Percentiles rank a stretch among this genome's conserved stretches.
phyloP scores from a whole-genome alignment of 1,140 invertebrate genomes.

The Leucophenga varia region DNA sequence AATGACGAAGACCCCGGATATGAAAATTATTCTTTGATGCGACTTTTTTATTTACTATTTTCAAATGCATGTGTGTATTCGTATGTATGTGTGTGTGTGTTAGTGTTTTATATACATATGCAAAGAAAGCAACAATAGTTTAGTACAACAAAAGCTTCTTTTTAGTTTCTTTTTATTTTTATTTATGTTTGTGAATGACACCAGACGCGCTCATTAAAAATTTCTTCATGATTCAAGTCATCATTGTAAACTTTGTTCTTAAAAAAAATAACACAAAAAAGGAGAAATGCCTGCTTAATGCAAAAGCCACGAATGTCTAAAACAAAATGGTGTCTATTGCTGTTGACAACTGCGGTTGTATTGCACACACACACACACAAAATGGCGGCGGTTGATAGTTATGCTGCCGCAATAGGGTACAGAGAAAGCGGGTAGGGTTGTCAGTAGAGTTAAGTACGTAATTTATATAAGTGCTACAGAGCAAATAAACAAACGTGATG shows the following conservation, averaged over 20 bases:
- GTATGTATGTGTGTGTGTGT: no score
- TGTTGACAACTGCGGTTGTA: slow-evolving; percentile 34
- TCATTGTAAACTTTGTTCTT: slow-evolving; percentile 21
- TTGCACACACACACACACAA: no score
- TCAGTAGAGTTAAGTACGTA: slow-evolving; percentile 39
- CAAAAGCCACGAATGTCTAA: neutral
- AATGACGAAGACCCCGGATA: slow-evolving; percentile 31
- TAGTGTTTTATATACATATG: no score
- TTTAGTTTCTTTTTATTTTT: slow-evolving; percentile 22
- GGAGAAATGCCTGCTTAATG: no score
- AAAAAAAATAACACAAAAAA: slow-evolving; percentile 4
- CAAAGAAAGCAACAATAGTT: slow-evolving; percentile 28
- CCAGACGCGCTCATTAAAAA: slow-evolving; percentile 50
- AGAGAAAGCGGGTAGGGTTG: slow-evolving; percentile 3
- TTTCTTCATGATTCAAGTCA: slow-evolving; percentile 27
- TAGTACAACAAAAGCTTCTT: slow-evolving; percentile 40
- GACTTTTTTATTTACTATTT: slow-evolving; percentile 8
- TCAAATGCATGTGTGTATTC: neutral
- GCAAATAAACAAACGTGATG: slow-evolving; percentile 20
- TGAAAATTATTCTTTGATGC: slow-evolving; percentile 49
- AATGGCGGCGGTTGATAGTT: no score
- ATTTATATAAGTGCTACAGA: slow-evolving; percentile 40
- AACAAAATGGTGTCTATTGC: slow-evolving; percentile 24
- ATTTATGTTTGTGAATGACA: no score
- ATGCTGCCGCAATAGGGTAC: neutral